Evolutionary conservation across 2,888 invertebrate species (phyloP).

Genomic region (Platerodrilus igneus): DNA sequence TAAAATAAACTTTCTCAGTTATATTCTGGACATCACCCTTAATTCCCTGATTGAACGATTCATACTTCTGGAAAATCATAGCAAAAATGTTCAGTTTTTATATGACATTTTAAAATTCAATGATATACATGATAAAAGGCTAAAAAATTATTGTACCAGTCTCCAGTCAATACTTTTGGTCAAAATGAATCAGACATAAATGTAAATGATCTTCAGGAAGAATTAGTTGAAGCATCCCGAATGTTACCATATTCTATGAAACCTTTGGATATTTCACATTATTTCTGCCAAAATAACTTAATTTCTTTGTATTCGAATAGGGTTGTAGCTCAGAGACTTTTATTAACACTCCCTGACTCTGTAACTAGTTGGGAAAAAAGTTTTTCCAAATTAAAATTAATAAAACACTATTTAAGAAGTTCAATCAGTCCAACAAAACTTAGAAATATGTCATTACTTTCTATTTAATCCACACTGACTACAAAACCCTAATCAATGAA

Average conservation of each 20-base stretch:
- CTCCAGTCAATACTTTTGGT: slow-evolving; percentile 19
- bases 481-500: slow-evolving; percentile 17
- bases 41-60: slow-evolving; percentile 21
- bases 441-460: slow-evolving; percentile 11
- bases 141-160: slow-evolving; percentile 19
- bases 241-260: slow-evolving; percentile 19
- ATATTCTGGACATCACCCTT: slow-evolving; percentile 17
- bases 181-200: slow-evolving; percentile 22
- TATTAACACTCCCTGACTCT: slow-evolving; percentile 11
- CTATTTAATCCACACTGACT: slow-evolving; percentile 13
- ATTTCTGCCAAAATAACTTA: slow-evolving; percentile 14
- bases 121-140: slow-evolving; percentile 17
- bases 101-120: slow-evolving; percentile 16
- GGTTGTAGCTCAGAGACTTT: slow-evolving; percentile 15
- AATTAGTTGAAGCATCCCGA: slow-evolving; percentile 18
- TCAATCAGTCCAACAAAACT: slow-evolving; percentile 9
- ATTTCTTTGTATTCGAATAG: slow-evolving; percentile 15
- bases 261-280: slow-evolving; percentile 16
- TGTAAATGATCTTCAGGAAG: slow-evolving; percentile 20
- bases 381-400: slow-evolving; percentile 8
- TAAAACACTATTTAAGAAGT: slow-evolving; percentile 3
- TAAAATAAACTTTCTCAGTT: slow-evolving; percentile 20
- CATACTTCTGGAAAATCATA: slow-evolving; percentile 17
- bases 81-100: slow-evolving; percentile 19
- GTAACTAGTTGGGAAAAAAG: slow-evolving; percentile 12